phyloP scores from a whole-genome alignment of 2,113 vertebrate genomes.

The Phyllostomus hastatus region DNA sequence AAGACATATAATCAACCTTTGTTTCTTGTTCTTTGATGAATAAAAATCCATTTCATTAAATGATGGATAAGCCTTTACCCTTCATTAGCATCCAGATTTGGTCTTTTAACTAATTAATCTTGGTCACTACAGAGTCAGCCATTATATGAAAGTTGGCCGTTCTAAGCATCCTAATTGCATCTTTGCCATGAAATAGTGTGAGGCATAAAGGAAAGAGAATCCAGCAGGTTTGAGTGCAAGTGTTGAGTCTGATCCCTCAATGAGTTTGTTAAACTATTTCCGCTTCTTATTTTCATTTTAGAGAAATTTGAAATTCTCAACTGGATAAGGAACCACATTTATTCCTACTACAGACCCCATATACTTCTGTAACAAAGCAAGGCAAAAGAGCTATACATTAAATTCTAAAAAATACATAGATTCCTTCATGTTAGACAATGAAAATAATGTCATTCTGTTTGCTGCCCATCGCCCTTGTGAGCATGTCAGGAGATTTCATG shows the following conservation, averaged over 20 bases:
- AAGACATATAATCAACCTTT: neutral
- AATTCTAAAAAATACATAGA: neutral
- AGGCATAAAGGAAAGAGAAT: neutral
- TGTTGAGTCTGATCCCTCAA: neutral
- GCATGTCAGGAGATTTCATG: neutral
- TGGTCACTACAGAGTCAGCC: neutral
- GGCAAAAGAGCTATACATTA: neutral
- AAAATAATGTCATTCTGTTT: neutral
- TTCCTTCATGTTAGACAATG: neutral
- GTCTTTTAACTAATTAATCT: neutral
- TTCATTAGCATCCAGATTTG: constrained; percentile 16
- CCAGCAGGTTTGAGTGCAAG: neutral
- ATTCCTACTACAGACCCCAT: neutral
- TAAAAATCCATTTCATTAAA: neutral
- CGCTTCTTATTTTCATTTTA: neutral
- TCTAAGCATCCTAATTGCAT: neutral
- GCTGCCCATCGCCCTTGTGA: neutral
- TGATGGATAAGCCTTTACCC: neutral
- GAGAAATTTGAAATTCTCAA: neutral
- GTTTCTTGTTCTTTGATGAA: neutral
- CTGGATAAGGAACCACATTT: neutral
- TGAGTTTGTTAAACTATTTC: neutral
- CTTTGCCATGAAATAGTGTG: neutral
- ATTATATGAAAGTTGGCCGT: neutral
- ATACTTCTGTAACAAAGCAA: neutral